A percentile compares a stretch with the other conserved stretches of the same genome.
phyloP scores from a whole-genome alignment of 2,888 invertebrate species.

The Venusia cambrica region DNA sequence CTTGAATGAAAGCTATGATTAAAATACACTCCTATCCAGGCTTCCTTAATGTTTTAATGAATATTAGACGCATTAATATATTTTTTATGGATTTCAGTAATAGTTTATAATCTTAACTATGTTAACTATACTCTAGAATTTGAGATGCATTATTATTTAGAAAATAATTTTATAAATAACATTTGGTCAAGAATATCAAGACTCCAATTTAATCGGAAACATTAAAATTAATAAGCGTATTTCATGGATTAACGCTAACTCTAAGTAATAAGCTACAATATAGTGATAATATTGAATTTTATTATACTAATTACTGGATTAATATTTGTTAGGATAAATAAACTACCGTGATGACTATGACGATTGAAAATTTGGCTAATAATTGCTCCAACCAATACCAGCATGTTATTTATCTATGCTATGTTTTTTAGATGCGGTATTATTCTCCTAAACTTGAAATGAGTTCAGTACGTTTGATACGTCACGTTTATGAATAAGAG shows the following conservation, averaged over 20 bases:
- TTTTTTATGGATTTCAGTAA: constrained; percentile 6
- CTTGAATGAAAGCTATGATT: neutral
- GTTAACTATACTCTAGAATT: constrained; percentile 52
- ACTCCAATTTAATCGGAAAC: constrained; percentile 77
- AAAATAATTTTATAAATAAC: constrained; percentile 72
- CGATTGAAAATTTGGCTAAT: constrained; percentile 21
- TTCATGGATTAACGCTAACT: constrained; percentile 69
- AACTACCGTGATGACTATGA: too few relatives aligned
- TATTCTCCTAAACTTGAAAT: constrained; percentile 38
- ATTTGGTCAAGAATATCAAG: constrained; percentile 79
- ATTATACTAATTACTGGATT: too few relatives aligned
- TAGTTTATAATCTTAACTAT: constrained; percentile 3
- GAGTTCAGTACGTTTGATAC: constrained; percentile 52
- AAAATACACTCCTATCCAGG: constrained; percentile 2
- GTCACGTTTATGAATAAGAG: constrained; percentile 41
- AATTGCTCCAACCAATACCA: constrained; percentile 68
- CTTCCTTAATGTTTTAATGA: constrained; percentile 4
- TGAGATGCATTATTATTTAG: constrained; percentile 63
- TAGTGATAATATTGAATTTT: too few relatives aligned
- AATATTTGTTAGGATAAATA: constrained; percentile 21
- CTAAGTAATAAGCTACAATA: constrained; percentile 33
- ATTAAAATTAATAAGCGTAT: constrained; percentile 82
- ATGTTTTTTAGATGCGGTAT: constrained; percentile 37
- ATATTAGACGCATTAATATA: constrained; percentile 1
- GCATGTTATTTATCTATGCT: constrained; percentile 54